Evolutionary conservation across 2,113 vertebrate species (phyloP), one percentile per base, ranked within the genome.

Genomic region (Callithrix jacchus): DNA sequence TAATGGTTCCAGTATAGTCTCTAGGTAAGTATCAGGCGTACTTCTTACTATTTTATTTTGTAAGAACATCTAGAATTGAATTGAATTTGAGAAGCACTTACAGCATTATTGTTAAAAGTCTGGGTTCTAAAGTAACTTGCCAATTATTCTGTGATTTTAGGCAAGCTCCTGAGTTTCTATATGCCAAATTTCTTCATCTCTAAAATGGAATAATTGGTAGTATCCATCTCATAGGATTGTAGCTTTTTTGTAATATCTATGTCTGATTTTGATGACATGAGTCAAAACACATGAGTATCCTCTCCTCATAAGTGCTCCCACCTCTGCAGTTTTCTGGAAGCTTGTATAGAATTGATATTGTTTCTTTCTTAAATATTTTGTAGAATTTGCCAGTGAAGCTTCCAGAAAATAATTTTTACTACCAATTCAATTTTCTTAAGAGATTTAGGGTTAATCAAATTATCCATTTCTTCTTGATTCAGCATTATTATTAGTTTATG

Each of bases 1-100:
- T 97, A 99, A 99, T 86, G 99, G 99, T 91, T 99, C 99, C 98
- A 99, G 99, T 98, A 99, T 99, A 92, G 99, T 99, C 25, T 99
- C 99, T 97, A 99, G 99, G 99, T 99, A 99, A 97, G 98, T n/a
- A 18, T 11, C 52, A 0, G 10, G 0, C 0, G 73, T 20, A 64
- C 12, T 89, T 21, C 30, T 83, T 77, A 81, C 37, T 84, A 3
- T 86, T 96, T 88, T 89, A 52, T 91, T 81, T 94, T 87, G 3
- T 79, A 90, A 37, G 42, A 76, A 37, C 87, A 49, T 27, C 14
- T 68, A 42, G 37, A 90, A 47, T 79, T 23, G 47, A 76, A 49
- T 30, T 73, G 20, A 82, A 82, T 92, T 95, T 49, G 14, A 93
- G 14, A 85, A 88, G 25, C 8, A 73, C 4, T 40, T 66, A 42